Conservation (phyloP, 2,797 vertebrate species). For the Tadarida brasiliensis region DNA sequence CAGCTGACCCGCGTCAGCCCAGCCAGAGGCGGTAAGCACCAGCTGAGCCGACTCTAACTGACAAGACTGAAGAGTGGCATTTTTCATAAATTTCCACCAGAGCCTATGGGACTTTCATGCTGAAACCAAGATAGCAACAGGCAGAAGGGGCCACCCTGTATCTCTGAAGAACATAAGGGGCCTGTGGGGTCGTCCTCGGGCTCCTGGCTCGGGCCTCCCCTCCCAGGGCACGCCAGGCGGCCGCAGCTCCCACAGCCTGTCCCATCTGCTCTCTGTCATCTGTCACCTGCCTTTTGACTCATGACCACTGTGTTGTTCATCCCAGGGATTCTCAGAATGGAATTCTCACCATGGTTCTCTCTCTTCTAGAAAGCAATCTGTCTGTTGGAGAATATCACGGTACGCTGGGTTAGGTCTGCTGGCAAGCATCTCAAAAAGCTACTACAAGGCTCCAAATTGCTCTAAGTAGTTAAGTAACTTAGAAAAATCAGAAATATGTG, state of each 20-base stretch:
- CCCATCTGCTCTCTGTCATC: neutral
- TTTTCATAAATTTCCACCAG: neutral
- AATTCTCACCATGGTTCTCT: neutral
- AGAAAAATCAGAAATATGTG: neutral
- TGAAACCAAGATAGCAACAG: fast-evolving
- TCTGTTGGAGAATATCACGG: neutral
- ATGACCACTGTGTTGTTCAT: fast-evolving
- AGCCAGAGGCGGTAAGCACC: neutral
- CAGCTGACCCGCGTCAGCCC: neutral
- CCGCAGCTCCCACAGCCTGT: neutral
- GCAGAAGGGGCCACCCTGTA: neutral
- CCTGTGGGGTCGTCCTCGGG: neutral
- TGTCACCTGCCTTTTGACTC: neutral
- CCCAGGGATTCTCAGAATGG: neutral
- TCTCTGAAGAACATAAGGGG: neutral
- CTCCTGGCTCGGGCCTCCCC: neutral
- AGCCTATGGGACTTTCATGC: fast-evolving
- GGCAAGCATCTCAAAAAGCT: neutral
- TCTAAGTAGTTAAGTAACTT: neutral
- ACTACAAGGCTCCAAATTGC: fast-evolving
- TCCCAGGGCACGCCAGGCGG: neutral
- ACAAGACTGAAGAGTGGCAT: neutral
- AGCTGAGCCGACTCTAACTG: no score
- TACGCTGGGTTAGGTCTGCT: neutral
- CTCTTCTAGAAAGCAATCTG: neutral